Conservation (phyloP, 2,888 invertebrate genomes). For the Acrocyrtus sp. region DNA sequence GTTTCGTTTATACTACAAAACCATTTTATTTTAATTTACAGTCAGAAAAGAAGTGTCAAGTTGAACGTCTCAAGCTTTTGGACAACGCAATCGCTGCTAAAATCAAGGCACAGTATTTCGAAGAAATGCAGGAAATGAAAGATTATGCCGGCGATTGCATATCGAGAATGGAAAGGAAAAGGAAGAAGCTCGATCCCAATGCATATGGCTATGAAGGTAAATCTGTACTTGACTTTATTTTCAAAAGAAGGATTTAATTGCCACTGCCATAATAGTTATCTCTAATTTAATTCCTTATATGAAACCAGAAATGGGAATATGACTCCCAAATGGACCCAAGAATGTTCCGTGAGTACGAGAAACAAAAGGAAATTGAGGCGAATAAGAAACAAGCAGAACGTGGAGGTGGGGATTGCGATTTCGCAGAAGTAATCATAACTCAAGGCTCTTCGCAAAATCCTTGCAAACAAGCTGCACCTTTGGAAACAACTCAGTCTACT, state of each 20-base stretch:
- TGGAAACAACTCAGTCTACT: conserved; percentile 30
- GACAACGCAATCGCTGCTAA: conserved; percentile 51
- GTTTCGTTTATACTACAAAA: too few relatives aligned
- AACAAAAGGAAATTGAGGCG: conserved; percentile 10
- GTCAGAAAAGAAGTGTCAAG: conserved; percentile 46
- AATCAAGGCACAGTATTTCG: conserved; percentile 48
- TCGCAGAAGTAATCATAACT: conserved; percentile 10
- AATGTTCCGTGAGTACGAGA: conserved; percentile 39
- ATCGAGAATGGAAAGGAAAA: conserved; percentile 58
- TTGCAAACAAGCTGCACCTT: background rate
- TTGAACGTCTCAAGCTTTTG: conserved; percentile 33
- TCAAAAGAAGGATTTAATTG: too few relatives aligned
- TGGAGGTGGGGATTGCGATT: conserved; percentile 18
- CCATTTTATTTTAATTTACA: conserved; percentile 16
- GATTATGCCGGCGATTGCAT: conserved; percentile 57
- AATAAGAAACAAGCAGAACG: conserved; percentile 7
- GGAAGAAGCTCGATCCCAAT: conserved; percentile 54
- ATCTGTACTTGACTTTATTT: background rate
- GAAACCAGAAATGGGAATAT: conserved; percentile 56
- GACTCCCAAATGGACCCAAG: conserved; percentile 53
- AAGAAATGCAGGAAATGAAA: conserved; percentile 61
- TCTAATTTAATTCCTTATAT: background rate
- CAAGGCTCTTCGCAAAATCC: background rate
- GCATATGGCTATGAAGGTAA: conserved; percentile 59
- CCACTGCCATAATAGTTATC: too few relatives aligned